Evolutionary conservation across 2,888 invertebrate species (phyloP), one percentile per base, ranked within the genome.

Genomic region (Cryptocheilus praepositus): DNA sequence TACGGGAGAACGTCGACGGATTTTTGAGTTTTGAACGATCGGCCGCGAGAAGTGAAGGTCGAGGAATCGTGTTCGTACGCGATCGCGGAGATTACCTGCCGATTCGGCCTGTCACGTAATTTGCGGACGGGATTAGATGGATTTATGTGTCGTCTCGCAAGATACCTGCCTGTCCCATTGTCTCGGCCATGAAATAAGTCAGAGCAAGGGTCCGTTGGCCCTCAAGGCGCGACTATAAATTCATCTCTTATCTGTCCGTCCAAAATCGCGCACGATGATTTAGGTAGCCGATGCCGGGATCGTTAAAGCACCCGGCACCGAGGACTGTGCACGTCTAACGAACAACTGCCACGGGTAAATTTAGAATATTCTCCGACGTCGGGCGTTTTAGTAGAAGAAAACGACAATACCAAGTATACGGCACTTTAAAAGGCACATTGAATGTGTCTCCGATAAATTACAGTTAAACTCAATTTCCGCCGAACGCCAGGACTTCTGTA

Each of bases 211-310:
- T 49, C 54, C 63, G 70, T 63, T 69, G 66, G 51, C 63, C 58
- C 46, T 62, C 43, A 63, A 70, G 64, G 63, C 70, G 70, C 62
- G 56, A 58, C 55, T 64, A 59, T 71, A 64, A 71, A 68, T 71
- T 61, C 45, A 25, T 52, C 64, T 56, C 64, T 64, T 71, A 71
- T 71, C 61, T 46, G 11, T 45, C 57, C 36, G 54, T 45, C 52
- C 45, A 45, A 65, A 65, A 69, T 61, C 62, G 53, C 57, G 18
- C 28, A 25, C 59, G 22, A 60, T 49, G 53, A 71, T 62, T 52
- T 36, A 58, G 13, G 21, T 36, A 18, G 18, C 21, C n/a, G 22
- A 11, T 49, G 44, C 36, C 11, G 3, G 11, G 36, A 36, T 36
- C 36, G 36, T 36, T 36, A 36, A 36, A 36, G 2, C 36, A 8